These are phyloP conservation scores for Prietella phreatophila DNA, from an alignment of 2,113 vertebrate species.

Conservation along the genomic window DNA sequence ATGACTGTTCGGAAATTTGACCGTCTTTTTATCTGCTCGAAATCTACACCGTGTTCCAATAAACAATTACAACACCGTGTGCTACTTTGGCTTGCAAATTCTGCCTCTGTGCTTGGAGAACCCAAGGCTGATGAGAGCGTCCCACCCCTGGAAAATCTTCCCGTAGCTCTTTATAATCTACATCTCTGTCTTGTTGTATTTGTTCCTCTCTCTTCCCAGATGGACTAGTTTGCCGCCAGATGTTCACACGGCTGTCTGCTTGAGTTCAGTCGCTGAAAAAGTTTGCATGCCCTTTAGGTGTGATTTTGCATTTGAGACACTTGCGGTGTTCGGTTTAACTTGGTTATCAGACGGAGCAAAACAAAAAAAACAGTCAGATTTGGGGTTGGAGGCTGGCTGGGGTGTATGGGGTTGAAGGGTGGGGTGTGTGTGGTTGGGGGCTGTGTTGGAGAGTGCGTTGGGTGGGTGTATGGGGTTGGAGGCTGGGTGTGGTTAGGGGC, in stretches of 20 bases:
- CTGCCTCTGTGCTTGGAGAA: background rate
- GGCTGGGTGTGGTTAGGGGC: no score
- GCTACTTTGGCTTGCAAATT: background rate
- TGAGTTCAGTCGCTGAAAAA: background rate
- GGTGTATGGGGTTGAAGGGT: no score
- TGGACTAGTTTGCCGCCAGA: background rate
- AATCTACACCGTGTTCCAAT: background rate
- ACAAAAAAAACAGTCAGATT: no score
- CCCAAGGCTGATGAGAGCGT: background rate
- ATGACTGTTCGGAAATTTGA: background rate
- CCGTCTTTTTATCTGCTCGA: background rate
- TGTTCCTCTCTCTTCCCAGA: background rate
- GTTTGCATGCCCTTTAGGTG: background rate
- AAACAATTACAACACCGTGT: background rate
- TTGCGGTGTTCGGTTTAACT: background rate
- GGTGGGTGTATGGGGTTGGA: no score
- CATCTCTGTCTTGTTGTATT: background rate
- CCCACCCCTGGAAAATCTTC: background rate
- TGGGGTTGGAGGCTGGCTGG: no score
- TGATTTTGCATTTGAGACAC: background rate
- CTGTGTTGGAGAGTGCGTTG: no score
- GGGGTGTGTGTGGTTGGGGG: no score
- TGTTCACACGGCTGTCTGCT: background rate
- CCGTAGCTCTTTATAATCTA: constrained; percentile 9
- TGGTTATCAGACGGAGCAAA: background rate